These are phyloP conservation scores for Ormyrus thymus DNA, from an alignment of 2,888 invertebrate genomes.

Conservation along the genomic window DNA sequence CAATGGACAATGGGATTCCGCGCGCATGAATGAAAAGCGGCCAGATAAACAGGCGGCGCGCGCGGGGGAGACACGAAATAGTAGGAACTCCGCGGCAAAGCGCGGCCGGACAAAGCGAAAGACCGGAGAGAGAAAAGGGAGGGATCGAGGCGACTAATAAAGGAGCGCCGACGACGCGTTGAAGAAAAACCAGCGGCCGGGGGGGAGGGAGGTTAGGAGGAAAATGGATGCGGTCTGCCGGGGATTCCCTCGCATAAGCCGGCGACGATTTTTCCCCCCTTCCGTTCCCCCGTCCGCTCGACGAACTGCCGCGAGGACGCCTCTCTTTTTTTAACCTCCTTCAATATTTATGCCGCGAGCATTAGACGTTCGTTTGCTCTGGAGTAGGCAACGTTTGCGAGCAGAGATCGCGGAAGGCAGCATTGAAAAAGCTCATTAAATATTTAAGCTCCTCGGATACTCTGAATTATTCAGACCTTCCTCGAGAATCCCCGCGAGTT, in stretches of 20 bases:
- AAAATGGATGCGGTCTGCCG: too few relatives aligned
- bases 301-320: too few relatives aligned
- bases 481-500: too few relatives aligned
- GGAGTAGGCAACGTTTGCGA: too few relatives aligned
- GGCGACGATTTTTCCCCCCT: too few relatives aligned
- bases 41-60: not conserved
- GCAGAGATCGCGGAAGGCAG: not conserved
- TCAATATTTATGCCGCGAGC: too few relatives aligned
- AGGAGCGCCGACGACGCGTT: not conserved
- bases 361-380: too few relatives aligned
- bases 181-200: not conserved
- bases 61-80: not conserved
- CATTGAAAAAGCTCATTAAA: not conserved
- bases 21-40: not conserved
- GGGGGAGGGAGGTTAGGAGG: not conserved
- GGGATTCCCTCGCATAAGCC: too few relatives aligned
- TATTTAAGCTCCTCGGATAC: too few relatives aligned
- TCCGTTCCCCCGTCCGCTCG: too few relatives aligned
- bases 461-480: too few relatives aligned
- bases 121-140: not conserved
- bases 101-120: not conserved
- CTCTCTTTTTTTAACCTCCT: too few relatives aligned
- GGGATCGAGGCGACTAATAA: not conserved
- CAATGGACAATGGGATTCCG: slow-evolving; percentile 28
- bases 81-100: not conserved